These are phyloP conservation scores for Coryphaenoides rupestris DNA, from an alignment of 2,113 vertebrate species.

Conservation along the genomic window DNA sequence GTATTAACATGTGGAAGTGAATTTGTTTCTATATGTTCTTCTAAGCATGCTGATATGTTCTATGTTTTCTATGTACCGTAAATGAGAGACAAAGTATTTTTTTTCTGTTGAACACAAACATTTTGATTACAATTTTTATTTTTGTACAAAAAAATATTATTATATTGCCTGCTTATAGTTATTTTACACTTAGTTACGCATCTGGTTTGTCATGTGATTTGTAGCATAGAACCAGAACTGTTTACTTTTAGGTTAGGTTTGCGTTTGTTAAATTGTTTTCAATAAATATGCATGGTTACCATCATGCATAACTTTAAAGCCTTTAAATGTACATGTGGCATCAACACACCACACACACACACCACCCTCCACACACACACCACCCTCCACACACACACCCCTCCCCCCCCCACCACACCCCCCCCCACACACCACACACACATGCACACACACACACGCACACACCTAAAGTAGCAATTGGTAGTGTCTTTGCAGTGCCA, in stretches of 20 bases:
- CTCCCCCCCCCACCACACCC: not conserved
- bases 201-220: slow-evolving; percentile 3
- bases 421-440: slow-evolving; percentile 17
- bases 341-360: not conserved
- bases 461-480: not conserved
- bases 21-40: not conserved
- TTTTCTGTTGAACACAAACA: not conserved
- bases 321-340: not conserved
- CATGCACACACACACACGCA: slow-evolving; percentile 11
- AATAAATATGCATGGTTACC: not conserved
- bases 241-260: slow-evolving; percentile 16
- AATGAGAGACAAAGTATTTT: not conserved
- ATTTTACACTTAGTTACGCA: slow-evolving; percentile 44
- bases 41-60: not conserved
- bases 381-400: slow-evolving; percentile 19
- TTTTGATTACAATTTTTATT: slow-evolving; percentile 23
- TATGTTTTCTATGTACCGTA: not conserved
- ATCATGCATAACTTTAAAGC: not conserved
- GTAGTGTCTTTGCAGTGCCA: no score
- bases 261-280: slow-evolving; percentile 4
- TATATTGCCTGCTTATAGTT: slow-evolving; percentile 19
- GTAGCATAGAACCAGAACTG: slow-evolving; percentile 4
- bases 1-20: no score
- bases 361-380: slow-evolving; percentile 5
- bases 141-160: slow-evolving; percentile 34